These are phyloP conservation scores for Hippolais icterina DNA, from an alignment of 2,113 vertebrate species.

Conservation along the genomic window DNA sequence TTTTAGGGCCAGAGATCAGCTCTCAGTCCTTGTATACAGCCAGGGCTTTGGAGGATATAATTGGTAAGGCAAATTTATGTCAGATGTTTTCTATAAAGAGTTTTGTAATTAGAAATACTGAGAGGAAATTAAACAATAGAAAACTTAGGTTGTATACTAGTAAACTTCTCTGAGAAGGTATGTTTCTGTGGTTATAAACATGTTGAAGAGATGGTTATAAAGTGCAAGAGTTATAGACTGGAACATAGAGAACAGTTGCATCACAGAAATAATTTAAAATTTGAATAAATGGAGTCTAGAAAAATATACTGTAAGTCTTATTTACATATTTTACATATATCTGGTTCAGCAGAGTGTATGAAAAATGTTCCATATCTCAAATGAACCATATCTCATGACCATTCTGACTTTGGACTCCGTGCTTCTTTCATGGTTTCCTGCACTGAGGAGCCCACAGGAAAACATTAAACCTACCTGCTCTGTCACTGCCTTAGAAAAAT, in stretches of 20 bases:
- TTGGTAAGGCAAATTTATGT: background rate
- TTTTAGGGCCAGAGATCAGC: background rate
- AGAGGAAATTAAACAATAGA: background rate
- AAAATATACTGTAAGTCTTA: background rate
- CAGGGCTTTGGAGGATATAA: background rate
- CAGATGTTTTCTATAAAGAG: background rate
- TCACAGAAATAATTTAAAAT: background rate
- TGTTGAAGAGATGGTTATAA: background rate
- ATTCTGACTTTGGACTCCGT: background rate
- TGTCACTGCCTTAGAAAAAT: background rate
- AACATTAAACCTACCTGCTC: background rate
- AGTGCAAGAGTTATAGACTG: background rate
- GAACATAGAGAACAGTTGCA: background rate
- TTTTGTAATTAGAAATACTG: background rate
- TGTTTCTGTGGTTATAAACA: background rate
- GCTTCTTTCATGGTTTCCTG: background rate
- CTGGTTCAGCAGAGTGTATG: background rate
- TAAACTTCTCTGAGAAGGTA: background rate
- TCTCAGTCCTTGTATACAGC: fast-evolving
- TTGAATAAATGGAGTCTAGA: background rate
- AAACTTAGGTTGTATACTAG: background rate
- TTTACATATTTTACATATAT: background rate
- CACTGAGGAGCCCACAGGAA: background rate
- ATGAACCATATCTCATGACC: background rate
- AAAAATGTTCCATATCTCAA: background rate